These are phyloP conservation scores for Alethe diademata DNA, from an alignment of 2,113 vertebrate species.

Conservation along the genomic window DNA sequence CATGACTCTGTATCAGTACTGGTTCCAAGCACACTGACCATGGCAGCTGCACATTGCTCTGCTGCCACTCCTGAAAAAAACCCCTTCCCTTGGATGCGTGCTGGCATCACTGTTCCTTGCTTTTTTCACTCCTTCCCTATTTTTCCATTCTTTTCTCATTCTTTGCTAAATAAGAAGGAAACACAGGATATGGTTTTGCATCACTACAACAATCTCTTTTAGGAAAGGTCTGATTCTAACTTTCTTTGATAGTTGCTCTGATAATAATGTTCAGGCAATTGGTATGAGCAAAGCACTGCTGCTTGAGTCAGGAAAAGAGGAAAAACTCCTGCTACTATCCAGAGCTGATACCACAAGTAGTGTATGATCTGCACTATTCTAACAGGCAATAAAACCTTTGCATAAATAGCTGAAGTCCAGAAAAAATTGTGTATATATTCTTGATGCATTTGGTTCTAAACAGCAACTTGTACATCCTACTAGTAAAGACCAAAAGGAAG, in stretches of 20 bases:
- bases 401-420: neutral
- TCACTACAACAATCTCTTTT: neutral
- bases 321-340: neutral
- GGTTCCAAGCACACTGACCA: neutral
- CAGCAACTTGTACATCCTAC: neutral
- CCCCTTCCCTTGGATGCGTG: neutral
- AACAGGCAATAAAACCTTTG: neutral
- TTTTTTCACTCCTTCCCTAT: neutral
- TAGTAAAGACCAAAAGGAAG: neutral
- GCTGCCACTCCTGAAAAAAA: neutral
- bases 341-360: neutral
- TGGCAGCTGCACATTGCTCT: neutral
- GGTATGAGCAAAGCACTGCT: neutral
- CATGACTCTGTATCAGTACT: neutral
- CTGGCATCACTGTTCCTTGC: neutral
- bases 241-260: neutral
- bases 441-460: neutral
- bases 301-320: neutral
- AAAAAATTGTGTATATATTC: neutral
- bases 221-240: neutral
- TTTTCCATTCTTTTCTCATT: neutral
- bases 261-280: neutral
- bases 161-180: neutral
- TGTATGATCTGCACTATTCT: neutral
- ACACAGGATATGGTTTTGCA: neutral